phyloP scores from a whole-genome alignment of 2,113 vertebrate species.

The Mesembrinibis cayennensis region DNA sequence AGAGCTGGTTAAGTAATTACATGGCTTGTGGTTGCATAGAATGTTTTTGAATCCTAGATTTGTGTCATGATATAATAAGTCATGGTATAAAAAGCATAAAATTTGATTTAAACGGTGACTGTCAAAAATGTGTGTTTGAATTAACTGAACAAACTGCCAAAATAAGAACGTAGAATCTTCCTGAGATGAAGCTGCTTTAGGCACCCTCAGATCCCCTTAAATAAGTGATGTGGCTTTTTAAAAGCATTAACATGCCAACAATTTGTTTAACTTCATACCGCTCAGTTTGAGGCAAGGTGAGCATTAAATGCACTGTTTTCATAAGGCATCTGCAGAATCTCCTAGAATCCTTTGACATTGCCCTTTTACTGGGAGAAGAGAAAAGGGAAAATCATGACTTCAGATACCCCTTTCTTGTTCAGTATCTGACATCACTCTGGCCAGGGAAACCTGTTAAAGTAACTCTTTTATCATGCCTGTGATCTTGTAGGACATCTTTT shows the following conservation, averaged over 20 bases:
- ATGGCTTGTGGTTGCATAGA: background rate
- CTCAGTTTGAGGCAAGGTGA: background rate
- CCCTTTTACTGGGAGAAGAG: background rate
- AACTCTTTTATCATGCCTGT: background rate
- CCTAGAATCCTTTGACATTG: background rate
- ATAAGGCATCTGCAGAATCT: background rate
- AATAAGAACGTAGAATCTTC: background rate
- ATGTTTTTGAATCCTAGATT: background rate
- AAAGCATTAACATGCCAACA: background rate
- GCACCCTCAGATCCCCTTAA: background rate
- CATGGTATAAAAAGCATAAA: background rate
- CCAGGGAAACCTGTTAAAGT: background rate
- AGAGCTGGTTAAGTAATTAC: background rate
- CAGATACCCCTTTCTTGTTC: background rate
- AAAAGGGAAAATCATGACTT: background rate
- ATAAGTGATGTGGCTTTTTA: background rate
- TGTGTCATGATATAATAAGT: background rate
- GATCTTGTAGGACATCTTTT: background rate
- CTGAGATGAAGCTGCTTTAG: background rate
- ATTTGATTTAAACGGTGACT: background rate
- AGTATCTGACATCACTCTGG: background rate
- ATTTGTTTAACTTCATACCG: background rate
- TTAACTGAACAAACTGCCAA: background rate
- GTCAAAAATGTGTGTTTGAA: background rate
- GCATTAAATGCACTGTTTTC: background rate